Evolutionary conservation across 1,140 invertebrate genomes (phyloP).

Genomic region (Pemphigus obesinymphae): DNA sequence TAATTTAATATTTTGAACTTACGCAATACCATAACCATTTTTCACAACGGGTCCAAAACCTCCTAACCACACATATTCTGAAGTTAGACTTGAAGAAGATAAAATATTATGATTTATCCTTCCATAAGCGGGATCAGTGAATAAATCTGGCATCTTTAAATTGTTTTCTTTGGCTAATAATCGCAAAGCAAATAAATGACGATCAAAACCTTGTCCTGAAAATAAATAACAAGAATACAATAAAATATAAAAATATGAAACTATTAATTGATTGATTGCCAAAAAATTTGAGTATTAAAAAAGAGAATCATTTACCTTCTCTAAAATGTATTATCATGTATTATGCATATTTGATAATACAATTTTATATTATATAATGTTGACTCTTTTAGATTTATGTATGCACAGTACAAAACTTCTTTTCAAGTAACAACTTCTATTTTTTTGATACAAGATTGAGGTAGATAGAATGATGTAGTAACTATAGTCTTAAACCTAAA

Average conservation of each 20-base stretch:
- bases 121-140: constrained; percentile 72
- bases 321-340: too few relatives aligned
- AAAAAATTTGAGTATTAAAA: too few relatives aligned
- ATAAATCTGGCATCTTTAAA: constrained; percentile 62
- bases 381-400: too few relatives aligned
- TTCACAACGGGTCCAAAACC: constrained; percentile 89
- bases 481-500: too few relatives aligned
- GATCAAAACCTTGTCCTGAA: constrained; percentile 86
- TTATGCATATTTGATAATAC: too few relatives aligned
- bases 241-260: neutral
- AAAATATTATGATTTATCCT: constrained; percentile 84
- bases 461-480: too few relatives aligned
- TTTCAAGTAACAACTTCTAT: too few relatives aligned
- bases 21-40: constrained; percentile 89
- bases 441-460: too few relatives aligned
- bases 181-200: constrained; percentile 86
- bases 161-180: constrained; percentile 62
- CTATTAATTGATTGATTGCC: too few relatives aligned
- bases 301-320: too few relatives aligned
- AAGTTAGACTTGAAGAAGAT: constrained; percentile 91
- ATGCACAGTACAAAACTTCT: too few relatives aligned
- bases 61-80: constrained; percentile 79
- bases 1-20: constrained; percentile 49
- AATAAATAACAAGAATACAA: constrained; percentile 40
- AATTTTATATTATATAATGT: too few relatives aligned